These are phyloP conservation scores for Myzus persicae DNA, from an alignment of 1,140 invertebrate species.

Conservation along the genomic window DNA sequence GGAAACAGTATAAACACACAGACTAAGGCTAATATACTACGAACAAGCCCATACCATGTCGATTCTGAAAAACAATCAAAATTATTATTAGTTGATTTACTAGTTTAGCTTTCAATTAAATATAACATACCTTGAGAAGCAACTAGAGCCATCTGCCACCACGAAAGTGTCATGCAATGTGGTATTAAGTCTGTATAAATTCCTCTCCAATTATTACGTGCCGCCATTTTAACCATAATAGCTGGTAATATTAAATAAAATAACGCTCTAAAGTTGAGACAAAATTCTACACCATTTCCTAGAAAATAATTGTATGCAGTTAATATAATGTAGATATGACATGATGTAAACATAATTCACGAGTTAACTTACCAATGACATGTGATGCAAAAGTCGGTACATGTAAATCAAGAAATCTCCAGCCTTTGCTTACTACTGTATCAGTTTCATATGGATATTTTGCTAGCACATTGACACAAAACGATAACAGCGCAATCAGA, in stretches of 20 bases:
- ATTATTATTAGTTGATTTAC: background rate
- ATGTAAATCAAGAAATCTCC: conserved; percentile 80
- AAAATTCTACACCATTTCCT: conserved; percentile 82
- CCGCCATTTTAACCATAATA: conserved; percentile 77
- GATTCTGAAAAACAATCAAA: conserved; percentile 59
- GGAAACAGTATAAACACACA: conserved; percentile 80
- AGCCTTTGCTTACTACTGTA: conserved; percentile 78
- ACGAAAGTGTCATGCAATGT: conserved; percentile 84
- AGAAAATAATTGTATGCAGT: background rate
- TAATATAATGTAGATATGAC: background rate
- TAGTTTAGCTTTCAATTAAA: background rate
- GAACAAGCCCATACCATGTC: conserved; percentile 74
- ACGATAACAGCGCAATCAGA: conserved; percentile 76
- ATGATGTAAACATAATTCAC: background rate
- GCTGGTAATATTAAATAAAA: conserved; percentile 80
- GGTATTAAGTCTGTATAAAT: conserved; percentile 80
- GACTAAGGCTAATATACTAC: conserved; percentile 78
- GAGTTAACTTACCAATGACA: conserved; percentile 63
- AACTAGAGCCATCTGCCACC: conserved; percentile 83
- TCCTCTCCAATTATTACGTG: conserved; percentile 77
- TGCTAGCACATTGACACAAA: conserved; percentile 80
- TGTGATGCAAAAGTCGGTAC: conserved; percentile 81
- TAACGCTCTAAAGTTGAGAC: conserved; percentile 79
- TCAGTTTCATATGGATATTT: conserved; percentile 86
- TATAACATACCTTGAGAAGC: conserved; percentile 72